Evolutionary conservation across 2,113 vertebrate species (phyloP), one percentile per base, ranked within the genome.

Genomic region (Melanerpes aurifrons): DNA sequence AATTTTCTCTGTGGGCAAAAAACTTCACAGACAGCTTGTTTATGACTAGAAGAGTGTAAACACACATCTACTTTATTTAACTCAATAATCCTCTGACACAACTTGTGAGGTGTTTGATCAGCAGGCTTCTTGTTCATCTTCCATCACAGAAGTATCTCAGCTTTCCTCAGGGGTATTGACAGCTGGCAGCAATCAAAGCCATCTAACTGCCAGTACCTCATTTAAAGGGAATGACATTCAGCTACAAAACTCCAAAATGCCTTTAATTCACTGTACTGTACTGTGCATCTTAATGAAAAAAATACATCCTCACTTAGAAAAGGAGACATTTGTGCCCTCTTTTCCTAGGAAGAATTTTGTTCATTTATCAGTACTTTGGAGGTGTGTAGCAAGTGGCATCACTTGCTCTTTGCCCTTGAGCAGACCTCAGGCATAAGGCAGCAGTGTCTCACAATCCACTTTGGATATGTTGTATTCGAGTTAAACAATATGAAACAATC

Each of bases 121-220:
- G 82, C 91, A 90, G 58, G 62, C 45, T 90, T 90, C 93, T 92
- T 75, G 82, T 83, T 92, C 95, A 82, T 86, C 76, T 92, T 93
- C 76, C 59, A 59, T 79, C 4, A 3, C 1, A 83, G 69, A 94
- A 92, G 58, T 50, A 66, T 73, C 82, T 89, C n/a, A 2, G 54
- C 50, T 93, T 95, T 94, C 90, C 94, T 87, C 79, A 70, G 70
- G 70, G 95, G 70, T 63, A 90, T 67, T 91, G 86, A 91, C 94
- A 96, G 87, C 90, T 96, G 94, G 93, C 86, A 95, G 87, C 87
- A 95, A 93, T 96, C 79, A 95, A 92, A 96, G 40, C 32, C 73
- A 88, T 91, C 87, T 84, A 75, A 92, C 90, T 88, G 76, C 73
- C 82, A 94, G 59, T 18, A 69, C 43, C 86, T 84, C 87, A 90